Percentiles rank a stretch among this genome's conserved stretches.
These are phyloP conservation scores for Hycleus cichorii DNA, from an alignment of 1,140 invertebrate species.

Conservation along the genomic window DNA sequence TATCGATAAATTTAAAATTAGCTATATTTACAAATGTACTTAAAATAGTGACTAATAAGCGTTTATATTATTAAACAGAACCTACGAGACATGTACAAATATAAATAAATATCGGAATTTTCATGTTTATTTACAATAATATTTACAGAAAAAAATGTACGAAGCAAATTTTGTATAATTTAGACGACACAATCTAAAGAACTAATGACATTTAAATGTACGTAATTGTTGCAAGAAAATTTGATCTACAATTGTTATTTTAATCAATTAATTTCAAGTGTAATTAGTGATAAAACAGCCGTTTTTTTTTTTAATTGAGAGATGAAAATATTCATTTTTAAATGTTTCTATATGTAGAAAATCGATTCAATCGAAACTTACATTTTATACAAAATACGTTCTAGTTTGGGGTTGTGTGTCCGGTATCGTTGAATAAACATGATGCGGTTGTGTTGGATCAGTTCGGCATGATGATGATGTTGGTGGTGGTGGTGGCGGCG, in stretches of 20 bases:
- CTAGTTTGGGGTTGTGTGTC: conserved; percentile 37
- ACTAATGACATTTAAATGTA: too few relatives aligned
- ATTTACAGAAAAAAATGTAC: conserved; percentile 3
- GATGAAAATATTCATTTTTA: too few relatives aligned
- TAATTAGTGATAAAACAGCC: conserved; percentile 8
- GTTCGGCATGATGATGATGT: conserved; percentile 29
- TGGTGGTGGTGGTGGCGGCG: conserved; percentile 35
- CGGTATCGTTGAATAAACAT: conserved; percentile 41
- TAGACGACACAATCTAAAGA: not conserved
- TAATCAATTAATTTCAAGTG: not conserved
- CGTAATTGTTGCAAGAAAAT: too few relatives aligned
- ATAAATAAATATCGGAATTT: not conserved
- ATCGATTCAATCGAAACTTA: conserved; percentile 9
- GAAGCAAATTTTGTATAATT: conserved; percentile 6
- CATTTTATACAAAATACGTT: conserved; percentile 40
- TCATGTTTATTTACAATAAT: conserved; percentile 4
- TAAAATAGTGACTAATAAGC: conserved; percentile 41
- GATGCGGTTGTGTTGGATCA: conserved; percentile 26
- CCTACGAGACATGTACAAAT: conserved; percentile 27
- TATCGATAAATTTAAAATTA: conserved; percentile 21
- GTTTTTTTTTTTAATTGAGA: conserved; percentile 1
- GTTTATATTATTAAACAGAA: conserved; percentile 29
- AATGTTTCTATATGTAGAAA: too few relatives aligned
- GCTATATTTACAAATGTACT: conserved; percentile 33
- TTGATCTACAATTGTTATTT: not conserved